Conservation (phyloP, 2,113 vertebrate genomes). For the Passer domesticus region DNA sequence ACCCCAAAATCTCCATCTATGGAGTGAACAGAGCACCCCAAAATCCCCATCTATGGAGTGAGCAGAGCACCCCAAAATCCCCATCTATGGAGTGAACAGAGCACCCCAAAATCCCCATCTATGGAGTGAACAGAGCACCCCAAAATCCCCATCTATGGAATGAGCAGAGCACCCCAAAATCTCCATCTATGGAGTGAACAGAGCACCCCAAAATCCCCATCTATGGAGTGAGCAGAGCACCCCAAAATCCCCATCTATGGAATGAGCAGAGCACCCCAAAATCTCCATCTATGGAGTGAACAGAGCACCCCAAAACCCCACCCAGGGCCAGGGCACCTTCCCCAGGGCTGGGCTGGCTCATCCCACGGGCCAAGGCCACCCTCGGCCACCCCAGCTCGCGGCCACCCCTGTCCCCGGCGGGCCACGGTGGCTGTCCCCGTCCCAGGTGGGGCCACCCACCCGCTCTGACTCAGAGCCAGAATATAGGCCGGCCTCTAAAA, state of each 20-base stretch:
- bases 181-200: no score
- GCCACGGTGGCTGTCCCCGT: not conserved
- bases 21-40: not conserved
- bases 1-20: not conserved
- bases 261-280: not conserved
- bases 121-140: not conserved
- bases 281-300: no score
- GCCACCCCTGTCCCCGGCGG: not conserved
- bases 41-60: not conserved
- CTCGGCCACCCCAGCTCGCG: accelerated
- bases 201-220: not conserved
- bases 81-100: not conserved
- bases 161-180: not conserved
- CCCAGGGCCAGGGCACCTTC: not conserved
- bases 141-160: not conserved
- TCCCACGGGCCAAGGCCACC: not conserved
- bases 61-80: not conserved
- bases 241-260: not conserved
- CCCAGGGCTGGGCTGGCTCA: accelerated
- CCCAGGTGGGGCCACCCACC: conserved; percentile 49
- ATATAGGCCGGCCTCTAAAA: conserved; percentile 58
- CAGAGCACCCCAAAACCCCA: not conserved
- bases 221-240: not conserved
- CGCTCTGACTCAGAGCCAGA: conserved; percentile 61
- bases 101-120: not conserved